Percentiles rank a stretch among this genome's conserved stretches.
phyloP scores from a whole-genome alignment of 2,888 invertebrate genomes.

The Brachyopa scutellaris region DNA sequence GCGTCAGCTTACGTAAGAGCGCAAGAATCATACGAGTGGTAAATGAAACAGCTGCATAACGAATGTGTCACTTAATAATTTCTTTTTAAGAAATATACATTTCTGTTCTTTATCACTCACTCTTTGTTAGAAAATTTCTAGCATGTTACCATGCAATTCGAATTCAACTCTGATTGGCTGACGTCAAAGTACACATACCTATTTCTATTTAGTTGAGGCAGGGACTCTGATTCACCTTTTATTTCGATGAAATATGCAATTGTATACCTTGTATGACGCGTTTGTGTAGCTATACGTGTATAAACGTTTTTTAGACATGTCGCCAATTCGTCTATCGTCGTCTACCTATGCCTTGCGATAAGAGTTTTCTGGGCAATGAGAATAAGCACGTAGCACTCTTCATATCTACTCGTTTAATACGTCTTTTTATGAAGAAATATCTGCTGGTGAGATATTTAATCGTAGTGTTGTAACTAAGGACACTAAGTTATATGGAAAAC shows the following conservation, averaged over 20 bases:
- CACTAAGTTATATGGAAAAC: too few relatives aligned
- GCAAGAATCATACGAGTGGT: too few relatives aligned
- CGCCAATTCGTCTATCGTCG: slow-evolving; percentile 56
- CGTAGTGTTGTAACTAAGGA: too few relatives aligned
- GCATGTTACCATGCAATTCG: background rate
- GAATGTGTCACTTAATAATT: too few relatives aligned
- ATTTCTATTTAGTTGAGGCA: slow-evolving; percentile 1
- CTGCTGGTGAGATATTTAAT: too few relatives aligned
- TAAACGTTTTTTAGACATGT: slow-evolving; percentile 37
- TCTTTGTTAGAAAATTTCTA: too few relatives aligned
- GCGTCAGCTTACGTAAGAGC: too few relatives aligned
- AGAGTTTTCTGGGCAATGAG: slow-evolving; percentile 25
- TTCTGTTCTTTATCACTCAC: too few relatives aligned
- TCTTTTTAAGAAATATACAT: too few relatives aligned
- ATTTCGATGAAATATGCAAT: slow-evolving; percentile 38
- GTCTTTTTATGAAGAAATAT: background rate
- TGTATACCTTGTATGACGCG: background rate
- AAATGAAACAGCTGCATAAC: too few relatives aligned
- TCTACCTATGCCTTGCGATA: slow-evolving; percentile 26
- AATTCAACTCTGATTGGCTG: slow-evolving; percentile 10
- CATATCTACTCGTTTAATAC: too few relatives aligned
- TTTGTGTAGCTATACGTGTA: slow-evolving; percentile 17
- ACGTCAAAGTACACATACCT: background rate
- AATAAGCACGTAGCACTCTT: slow-evolving; percentile 55
- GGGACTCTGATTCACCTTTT: slow-evolving; percentile 10